Conservation (phyloP, 2,797 vertebrate species). For the Centropyge bicolor region DNA sequence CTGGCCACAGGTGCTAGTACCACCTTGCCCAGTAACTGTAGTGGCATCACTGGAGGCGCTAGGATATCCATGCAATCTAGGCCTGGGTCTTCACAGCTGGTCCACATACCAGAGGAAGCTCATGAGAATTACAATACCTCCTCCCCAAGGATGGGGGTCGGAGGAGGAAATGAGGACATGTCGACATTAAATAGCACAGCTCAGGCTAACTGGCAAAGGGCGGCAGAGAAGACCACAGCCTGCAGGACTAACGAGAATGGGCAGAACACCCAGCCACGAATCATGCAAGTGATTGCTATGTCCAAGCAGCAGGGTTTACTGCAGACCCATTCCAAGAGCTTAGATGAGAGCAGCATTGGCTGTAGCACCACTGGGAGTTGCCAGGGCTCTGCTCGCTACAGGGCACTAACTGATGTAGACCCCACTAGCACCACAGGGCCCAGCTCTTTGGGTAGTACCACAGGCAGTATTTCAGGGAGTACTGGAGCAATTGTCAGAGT, state of each 20-base stretch:
- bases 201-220: slow-evolving; percentile 94
- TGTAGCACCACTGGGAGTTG: slow-evolving; percentile 85
- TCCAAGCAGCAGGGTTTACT: slow-evolving; percentile 98
- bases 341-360: slow-evolving; percentile 90
- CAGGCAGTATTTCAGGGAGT: slow-evolving; percentile 78
- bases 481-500: slow-evolving; percentile 90
- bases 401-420: slow-evolving; percentile 90
- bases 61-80: slow-evolving; percentile 94
- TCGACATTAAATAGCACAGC: slow-evolving; percentile 70
- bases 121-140: slow-evolving; percentile 88
- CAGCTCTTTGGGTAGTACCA: slow-evolving; percentile 68
- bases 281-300: slow-evolving; percentile 98
- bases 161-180: slow-evolving; percentile 44
- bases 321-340: slow-evolving; percentile 92
- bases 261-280: slow-evolving; percentile 87
- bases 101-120: slow-evolving; percentile 97
- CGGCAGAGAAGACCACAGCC: slow-evolving; percentile 91
- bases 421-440: slow-evolving; percentile 69
- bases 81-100: slow-evolving; percentile 96
- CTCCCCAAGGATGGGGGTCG: slow-evolving; percentile 86
- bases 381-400: slow-evolving; percentile 88
- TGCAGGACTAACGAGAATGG: slow-evolving; percentile 86
- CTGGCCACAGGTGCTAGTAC: slow-evolving; percentile 84
- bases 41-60: slow-evolving; percentile 91
- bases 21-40: slow-evolving; percentile 90